Percentiles rank a stretch among this genome's conserved stretches.
These are phyloP conservation scores for Menidia beryllina DNA, from an alignment of 2,113 vertebrate genomes.

Conservation along the genomic window DNA sequence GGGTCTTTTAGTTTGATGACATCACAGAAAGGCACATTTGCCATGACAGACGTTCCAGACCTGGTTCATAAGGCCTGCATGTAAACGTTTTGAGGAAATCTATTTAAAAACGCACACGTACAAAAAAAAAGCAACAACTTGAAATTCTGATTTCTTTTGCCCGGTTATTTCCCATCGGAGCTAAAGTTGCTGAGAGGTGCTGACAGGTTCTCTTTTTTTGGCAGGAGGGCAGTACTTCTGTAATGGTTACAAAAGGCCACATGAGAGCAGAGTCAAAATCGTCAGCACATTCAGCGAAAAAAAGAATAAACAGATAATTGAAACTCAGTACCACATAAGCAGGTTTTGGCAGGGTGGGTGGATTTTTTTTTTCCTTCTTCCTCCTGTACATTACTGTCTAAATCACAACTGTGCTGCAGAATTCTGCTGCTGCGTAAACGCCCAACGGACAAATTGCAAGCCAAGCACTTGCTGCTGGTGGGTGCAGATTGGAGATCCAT, in stretches of 20 bases:
- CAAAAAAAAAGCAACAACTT: background rate
- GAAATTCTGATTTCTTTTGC: conserved; percentile 1
- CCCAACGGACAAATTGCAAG: conserved; percentile 1
- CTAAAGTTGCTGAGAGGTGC: conserved; percentile 34
- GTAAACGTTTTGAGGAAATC: conserved; percentile 7
- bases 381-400: background rate
- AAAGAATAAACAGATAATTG: background rate
- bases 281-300: conserved; percentile 7
- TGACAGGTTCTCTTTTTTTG: conserved; percentile 54
- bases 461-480: background rate
- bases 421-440: background rate
- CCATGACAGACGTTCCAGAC: conserved; percentile 1
- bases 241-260: conserved; percentile 21
- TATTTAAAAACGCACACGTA: conserved; percentile 5
- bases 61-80: conserved; percentile 12
- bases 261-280: conserved; percentile 7
- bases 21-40: conserved; percentile 4
- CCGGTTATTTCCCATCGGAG: conserved; percentile 53
- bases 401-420: conserved; percentile 5
- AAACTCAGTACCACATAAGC: background rate
- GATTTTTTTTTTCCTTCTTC: background rate
- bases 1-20: background rate
- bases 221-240: conserved; percentile 2
- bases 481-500: background rate
- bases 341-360: background rate